These are phyloP conservation scores for Erynnis tages DNA, from an alignment of 2,888 invertebrate species.

Conservation along the genomic window DNA sequence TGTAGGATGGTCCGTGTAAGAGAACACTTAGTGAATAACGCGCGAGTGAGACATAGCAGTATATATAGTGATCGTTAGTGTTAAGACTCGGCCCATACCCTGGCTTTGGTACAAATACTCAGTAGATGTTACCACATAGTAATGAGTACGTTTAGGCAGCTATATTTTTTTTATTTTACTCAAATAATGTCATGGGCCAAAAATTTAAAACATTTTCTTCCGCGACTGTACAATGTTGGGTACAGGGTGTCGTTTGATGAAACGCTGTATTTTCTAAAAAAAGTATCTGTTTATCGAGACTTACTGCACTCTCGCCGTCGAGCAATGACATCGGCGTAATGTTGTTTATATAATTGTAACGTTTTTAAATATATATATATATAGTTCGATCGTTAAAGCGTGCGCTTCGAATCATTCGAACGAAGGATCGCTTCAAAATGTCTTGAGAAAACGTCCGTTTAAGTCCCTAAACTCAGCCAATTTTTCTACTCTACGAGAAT, in stretches of 20 bases:
- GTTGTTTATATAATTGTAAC: constrained; percentile 14
- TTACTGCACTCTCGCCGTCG: constrained; percentile 8
- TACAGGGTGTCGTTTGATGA: constrained; percentile 2
- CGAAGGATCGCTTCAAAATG: constrained; percentile 2
- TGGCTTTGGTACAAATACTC: constrained; percentile 77
- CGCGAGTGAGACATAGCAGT: constrained; percentile 66
- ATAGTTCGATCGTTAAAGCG: constrained; percentile 22
- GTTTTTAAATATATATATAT: constrained; percentile 19
- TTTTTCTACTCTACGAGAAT: neutral
- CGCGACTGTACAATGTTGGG: constrained; percentile 10
- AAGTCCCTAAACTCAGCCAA: neutral
- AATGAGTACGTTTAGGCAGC: constrained; percentile 48
- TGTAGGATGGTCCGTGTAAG: constrained; percentile 47
- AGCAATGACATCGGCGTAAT: constrained; percentile 1
- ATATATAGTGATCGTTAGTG: constrained; percentile 49
- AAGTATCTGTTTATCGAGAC: neutral
- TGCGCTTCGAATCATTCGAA: constrained; percentile 14
- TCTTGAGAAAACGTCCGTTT: constrained; percentile 5
- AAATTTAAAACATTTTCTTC: neutral
- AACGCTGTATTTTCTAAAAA: neutral
- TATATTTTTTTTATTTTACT: constrained; percentile 37
- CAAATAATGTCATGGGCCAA: constrained; percentile 27
- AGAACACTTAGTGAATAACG: constrained; percentile 48
- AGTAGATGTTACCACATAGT: constrained; percentile 66
- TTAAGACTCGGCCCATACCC: constrained; percentile 52